Evolutionary conservation across 1,140 invertebrate species (phyloP), one percentile per base, ranked within the genome.

Genomic region (Mizuhopecten yessoensis): DNA sequence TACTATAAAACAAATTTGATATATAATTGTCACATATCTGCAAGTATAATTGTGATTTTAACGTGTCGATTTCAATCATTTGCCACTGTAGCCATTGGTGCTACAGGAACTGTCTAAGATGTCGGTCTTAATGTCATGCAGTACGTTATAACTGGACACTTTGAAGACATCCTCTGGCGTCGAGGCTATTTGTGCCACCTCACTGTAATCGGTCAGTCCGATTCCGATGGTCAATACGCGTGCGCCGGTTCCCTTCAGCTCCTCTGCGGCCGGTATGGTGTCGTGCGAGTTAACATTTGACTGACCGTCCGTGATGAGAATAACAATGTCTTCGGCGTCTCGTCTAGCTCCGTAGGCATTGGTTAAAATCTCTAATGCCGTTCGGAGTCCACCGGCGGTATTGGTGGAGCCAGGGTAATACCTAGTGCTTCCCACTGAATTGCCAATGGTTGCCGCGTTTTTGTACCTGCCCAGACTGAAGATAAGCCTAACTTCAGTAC

Each of bases 401-500:
- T 96, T 96, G 15, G 96, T 96, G 23, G 93, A 94, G 0, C 95
- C 95, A 5, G 95, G 92, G 3, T 88, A 93, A 88, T 96, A 96
- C 13, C 92, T 89, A 7, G 94, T 93, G 17, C 91, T 92, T 20
- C 91, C 49, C n/a, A 96, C 86, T 97, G 94, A 94, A 29, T 93
- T 92, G 0, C 90, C n/a, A 0, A 95, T 87, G 13, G 92, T 89
- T 34, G 90, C 42, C 0, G 90, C 87, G 34, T 91, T 89, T 33
- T 23, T 36, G 90, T 95, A 95, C 34, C 95, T 89, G 29, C 93
- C 92, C 20, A 96, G 93, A 49, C 93, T 94, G 91, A 96, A 95
- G 20, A 95, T 91, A 10, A 95, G 92, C 36, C 92, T 92, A 0
- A 94, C 93, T 0, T 94, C 92, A 29, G 92, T 94, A 88, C 94